Evolutionary conservation across 2,797 vertebrate genomes (phyloP), one percentile per base, ranked within the genome.

Genomic region (Onychomys arenicola): DNA sequence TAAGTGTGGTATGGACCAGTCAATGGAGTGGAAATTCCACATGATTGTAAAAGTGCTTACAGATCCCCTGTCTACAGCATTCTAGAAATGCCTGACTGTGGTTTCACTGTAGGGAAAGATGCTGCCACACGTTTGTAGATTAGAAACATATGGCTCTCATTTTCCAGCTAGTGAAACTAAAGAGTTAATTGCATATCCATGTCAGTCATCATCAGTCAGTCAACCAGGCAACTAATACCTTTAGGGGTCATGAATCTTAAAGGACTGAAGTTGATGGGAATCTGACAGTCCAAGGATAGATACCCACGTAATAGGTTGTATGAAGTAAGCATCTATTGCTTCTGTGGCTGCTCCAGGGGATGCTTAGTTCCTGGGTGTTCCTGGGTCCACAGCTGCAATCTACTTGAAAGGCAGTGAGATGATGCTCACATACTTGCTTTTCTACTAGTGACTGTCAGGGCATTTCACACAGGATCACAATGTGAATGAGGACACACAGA

Each of bases 201-300:
- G 96, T 97, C 98, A 97, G 80, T 98, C 98, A 98, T 95, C 97
- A 98, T 98, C 97, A 98, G 89, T 97, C 97, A 98, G 97, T 97
- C 97, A 98, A 94, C 97, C 97, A 98, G 92, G 95, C 96, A 98
- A 77, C 97, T 98, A 97, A 98, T 98, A 98, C 95, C 93, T 98
- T 98, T 96, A 97, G 95, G 96, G 97, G 97, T 98, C 98, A 98
- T 95, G 96, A 96, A 96, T 98, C 86, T 96, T 97, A 97, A 92
- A 97, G 92, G 93, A 97, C 97, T 97, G 84, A 80, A 92, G 92
- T 93, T 98, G 98, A 97, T 92, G 96, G 95, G 92, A 25, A 98
- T 92, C 86, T 98, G 97, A 97, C 97, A 98, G 97, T 91, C 92
- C 73, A 85, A 97, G 96, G 96, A 93, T 63, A 84, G 94, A 87